Base-by-base conservation (phyloP, 1,140 invertebrate species). In the Micrasema minimum region DNA sequence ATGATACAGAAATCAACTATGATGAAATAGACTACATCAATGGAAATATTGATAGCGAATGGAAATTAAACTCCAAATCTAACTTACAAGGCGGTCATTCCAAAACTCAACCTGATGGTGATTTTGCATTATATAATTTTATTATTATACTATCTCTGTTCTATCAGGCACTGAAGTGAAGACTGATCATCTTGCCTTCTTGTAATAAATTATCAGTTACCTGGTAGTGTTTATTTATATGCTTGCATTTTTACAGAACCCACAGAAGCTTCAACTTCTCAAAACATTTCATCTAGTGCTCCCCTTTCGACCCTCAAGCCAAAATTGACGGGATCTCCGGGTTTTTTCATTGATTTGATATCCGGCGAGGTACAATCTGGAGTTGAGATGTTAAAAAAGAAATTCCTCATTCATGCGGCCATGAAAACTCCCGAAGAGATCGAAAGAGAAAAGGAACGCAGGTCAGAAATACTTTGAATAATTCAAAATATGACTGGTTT, bases 261-360 rank as follows among this genome's bases (percentile, higher is more conserved):
- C 7, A 4, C 26, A 4, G 26, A 31, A 31, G 3, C 59, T 10
- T 31, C 43, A 10, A 45, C 41, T 2, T 64, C 43, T 5, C 65
- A 55, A 55, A 11, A 41, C 20, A 46, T 75, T 16, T 51, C 61
- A 11, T 70, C 43, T 37, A 72, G 69, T 75, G 53, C 69, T 35
- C 69, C 75, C 66, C 50, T 75, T 10, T 55, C 71, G 0, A 55
- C 81, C 66, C 51, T 79, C 0, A 81, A 81, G 72, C 88, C 89
- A 5, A 87, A 78, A 75, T 77, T 91, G 69, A 86, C 79, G 70
- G 88, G 88, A 16, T 77, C 76, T 37, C 86, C 87, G 14, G 86
- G 88, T 61, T 85, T 82, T 75, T 74, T 90, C 12, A 90, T 91
- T 67, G 87, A 90, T 77, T 80, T 90, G 26, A 81, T 85, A 65